Base-by-base conservation (phyloP, 2,888 invertebrate genomes). In the Dynastes tityus region DNA sequence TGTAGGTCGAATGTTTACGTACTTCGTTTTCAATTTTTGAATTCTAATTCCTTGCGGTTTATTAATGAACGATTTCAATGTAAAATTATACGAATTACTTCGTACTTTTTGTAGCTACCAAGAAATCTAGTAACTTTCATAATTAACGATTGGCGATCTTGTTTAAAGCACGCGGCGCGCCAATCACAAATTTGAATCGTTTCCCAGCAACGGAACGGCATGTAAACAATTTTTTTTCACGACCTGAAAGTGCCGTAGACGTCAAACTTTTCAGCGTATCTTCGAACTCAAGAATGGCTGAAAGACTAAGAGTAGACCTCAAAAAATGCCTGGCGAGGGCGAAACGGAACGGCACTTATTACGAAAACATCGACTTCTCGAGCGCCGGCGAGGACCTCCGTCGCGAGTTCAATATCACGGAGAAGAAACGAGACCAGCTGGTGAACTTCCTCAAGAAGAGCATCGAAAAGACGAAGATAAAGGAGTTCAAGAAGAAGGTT, bases 361-460 rank as follows among this genome's bases (percentile, higher is more conserved):
- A 79, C 77, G 64, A 71, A 16, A 79, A 81, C 63, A 74, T 82
- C 37, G 82, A 83, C 65, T 80, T 83, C 27, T 85, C 85, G 2
- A 84, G 84, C 68, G 79, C 87, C 11, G 83, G 85, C 22, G 86
- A 87, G 45, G 85, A 87, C 55, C 58, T 87, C 45, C 83, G 86
- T 84, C 83, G 85, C 27, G 82, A 85, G 49, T 87, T 83, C 81
- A 84, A 87, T 63, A 84, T 87, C 13, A 81, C 82, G 13, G 83
- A 84, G 16, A 82, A 83, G 51, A 87, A 85, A 74, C 82, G 85
- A 2, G 78, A 84, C 71, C 82, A 83, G 61, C 77, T 88, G 53
- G 81, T 84, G 6, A 80, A 83, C 22, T 86, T 86, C 78, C 84
- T 87, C 80, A 80, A 85, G n/a, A 83, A 86, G 55, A 85, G 82